Conservation (phyloP, 1,140 invertebrate species). For the Maconellicoccus hirsutus region DNA sequence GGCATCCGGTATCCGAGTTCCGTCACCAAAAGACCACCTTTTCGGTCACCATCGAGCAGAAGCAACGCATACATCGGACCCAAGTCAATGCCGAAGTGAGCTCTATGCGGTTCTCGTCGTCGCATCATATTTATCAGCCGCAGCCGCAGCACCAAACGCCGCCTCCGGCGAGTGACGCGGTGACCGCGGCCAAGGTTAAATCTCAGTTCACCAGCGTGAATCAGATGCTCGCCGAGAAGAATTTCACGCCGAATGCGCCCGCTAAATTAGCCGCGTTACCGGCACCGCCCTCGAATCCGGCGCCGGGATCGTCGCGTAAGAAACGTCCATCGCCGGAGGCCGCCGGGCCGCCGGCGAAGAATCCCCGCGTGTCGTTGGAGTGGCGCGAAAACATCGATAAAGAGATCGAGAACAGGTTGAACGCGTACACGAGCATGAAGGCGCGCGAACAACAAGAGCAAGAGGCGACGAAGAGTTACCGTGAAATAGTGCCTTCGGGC, state of each 20-base stretch:
- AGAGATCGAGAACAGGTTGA: background rate
- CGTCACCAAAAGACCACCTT: background rate
- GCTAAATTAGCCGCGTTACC: background rate
- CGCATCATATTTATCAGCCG: conserved; percentile 26
- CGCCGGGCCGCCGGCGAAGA: background rate
- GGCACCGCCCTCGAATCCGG: background rate
- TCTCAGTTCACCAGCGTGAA: background rate
- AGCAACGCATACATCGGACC: conserved; percentile 29
- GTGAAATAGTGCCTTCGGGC: background rate
- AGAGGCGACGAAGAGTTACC: background rate
- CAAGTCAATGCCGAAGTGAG: conserved; percentile 27
- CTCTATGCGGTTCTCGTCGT: conserved; percentile 17
- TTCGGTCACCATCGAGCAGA: background rate
- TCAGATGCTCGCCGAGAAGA: too few species aligned
- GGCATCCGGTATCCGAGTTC: background rate
- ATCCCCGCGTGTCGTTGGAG: background rate
- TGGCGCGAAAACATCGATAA: conserved; percentile 14
- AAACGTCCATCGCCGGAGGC: background rate
- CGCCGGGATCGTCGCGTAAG: background rate
- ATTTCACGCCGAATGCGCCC: background rate
- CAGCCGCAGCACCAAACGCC: conserved; percentile 26
- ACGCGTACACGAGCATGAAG: background rate
- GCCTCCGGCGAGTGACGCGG: too few species aligned
- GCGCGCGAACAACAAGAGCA: background rate
- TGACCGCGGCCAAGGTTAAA: conserved; percentile 26